These are phyloP conservation scores for Mythimna vitellina DNA, from an alignment of 2,888 invertebrate genomes.

Conservation along the genomic window DNA sequence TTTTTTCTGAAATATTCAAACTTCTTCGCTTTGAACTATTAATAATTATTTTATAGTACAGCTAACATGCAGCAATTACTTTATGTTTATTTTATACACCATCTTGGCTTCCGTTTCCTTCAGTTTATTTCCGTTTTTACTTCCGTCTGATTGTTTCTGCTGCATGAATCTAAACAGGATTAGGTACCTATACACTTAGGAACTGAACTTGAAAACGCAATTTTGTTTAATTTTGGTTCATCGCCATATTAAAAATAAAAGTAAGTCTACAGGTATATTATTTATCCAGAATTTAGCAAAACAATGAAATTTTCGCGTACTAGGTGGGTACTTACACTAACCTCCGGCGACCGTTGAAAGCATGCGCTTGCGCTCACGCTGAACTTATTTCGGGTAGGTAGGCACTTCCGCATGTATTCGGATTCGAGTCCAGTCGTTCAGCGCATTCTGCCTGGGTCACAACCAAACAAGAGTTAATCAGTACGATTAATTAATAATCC, in stretches of 20 bases:
- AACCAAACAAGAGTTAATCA: constrained; percentile 35
- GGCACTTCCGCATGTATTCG: constrained; percentile 84
- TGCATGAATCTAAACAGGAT: constrained; percentile 9
- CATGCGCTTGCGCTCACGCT: constrained; percentile 78
- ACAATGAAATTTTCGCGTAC: not conserved
- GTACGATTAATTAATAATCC: not conserved
- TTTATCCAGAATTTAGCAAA: not conserved
- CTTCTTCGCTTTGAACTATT: constrained; percentile 2
- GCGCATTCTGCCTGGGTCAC: constrained; percentile 79
- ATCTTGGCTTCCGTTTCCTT: constrained; percentile 56
- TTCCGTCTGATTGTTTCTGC: constrained; percentile 36
- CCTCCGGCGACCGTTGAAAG: constrained; percentile 60
- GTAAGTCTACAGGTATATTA: too few relatives aligned
- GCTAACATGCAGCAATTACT: constrained; percentile 7
- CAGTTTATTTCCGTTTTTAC: constrained; percentile 60
- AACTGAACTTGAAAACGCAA: not conserved
- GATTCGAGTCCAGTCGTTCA: constrained; percentile 79
- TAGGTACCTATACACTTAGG: not conserved
- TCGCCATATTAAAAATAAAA: not conserved
- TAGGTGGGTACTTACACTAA: constrained; percentile 2
- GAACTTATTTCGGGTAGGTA: constrained; percentile 85
- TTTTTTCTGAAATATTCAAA: not conserved
- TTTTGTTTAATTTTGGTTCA: not conserved
- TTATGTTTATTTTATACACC: constrained; percentile 19
- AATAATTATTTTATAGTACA: not conserved